phyloP scores from a whole-genome alignment of 2,888 invertebrate genomes.

The Polietes domitor region DNA sequence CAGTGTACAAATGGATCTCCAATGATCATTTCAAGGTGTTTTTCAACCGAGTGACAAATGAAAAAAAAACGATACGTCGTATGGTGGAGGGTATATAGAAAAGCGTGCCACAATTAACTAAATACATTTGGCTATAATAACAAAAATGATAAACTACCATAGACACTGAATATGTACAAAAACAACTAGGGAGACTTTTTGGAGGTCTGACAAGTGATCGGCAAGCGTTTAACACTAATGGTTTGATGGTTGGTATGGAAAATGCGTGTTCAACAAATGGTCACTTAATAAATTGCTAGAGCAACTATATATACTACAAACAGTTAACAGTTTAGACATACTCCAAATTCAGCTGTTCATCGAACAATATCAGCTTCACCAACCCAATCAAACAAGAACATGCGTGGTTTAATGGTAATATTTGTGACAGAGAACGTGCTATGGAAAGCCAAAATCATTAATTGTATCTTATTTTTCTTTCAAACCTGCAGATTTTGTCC shows the following conservation, averaged over 20 bases:
- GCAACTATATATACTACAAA: slow-evolving; percentile 56
- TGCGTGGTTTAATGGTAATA: slow-evolving; percentile 70
- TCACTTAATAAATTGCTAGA: slow-evolving; percentile 51
- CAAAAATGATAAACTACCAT: too few species aligned
- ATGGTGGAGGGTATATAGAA: too few species aligned
- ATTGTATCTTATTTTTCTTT: neutral
- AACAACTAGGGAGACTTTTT: too few species aligned
- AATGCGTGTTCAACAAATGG: slow-evolving; percentile 43
- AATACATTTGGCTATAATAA: too few species aligned
- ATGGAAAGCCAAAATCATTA: neutral
- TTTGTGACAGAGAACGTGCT: neutral
- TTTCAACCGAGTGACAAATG: too few species aligned
- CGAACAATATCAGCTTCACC: slow-evolving; percentile 10
- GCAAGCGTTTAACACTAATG: slow-evolving; percentile 39
- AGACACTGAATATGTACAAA: too few species aligned
- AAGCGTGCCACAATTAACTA: too few species aligned
- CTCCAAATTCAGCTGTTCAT: slow-evolving; percentile 32
- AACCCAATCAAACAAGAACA: slow-evolving; percentile 63
- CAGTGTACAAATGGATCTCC: too few species aligned
- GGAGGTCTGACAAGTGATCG: too few species aligned
- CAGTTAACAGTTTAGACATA: slow-evolving; percentile 14
- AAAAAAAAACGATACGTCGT: too few species aligned
- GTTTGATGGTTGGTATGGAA: slow-evolving; percentile 50
- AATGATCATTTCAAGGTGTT: too few species aligned
- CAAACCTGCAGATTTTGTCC: slow-evolving; percentile 61